Conservation (phyloP, 2,797 vertebrate genomes). For the Myripristis murdjan region DNA sequence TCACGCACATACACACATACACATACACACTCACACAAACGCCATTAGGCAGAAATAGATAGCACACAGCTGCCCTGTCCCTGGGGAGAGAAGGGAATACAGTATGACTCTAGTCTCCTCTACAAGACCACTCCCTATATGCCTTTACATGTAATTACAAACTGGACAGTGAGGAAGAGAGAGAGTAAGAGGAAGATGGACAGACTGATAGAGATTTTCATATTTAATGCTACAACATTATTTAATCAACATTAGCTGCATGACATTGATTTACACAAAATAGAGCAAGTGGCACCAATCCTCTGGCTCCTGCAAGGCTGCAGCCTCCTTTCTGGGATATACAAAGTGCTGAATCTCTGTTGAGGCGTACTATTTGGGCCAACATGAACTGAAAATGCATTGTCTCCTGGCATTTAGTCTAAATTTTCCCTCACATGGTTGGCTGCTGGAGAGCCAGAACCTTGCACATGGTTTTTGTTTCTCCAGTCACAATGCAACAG, state of each 20-base stretch:
- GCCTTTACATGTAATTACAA: constrained; percentile 15
- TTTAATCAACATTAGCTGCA: neutral
- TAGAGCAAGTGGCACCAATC: neutral
- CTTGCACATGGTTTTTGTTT: constrained; percentile 48
- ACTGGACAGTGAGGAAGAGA: constrained; percentile 4
- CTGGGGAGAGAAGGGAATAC: constrained; percentile 36
- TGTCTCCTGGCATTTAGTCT: constrained; percentile 53
- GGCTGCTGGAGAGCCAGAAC: constrained; percentile 49
- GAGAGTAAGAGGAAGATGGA: neutral
- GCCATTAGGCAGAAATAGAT: constrained; percentile 59
- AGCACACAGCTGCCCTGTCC: constrained; percentile 63
- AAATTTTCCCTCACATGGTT: constrained; percentile 49
- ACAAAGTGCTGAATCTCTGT: constrained; percentile 50
- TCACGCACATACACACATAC: constrained; percentile 20
- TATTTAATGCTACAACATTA: neutral
- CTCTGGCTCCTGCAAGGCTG: constrained; percentile 23
- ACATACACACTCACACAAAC: constrained; percentile 23
- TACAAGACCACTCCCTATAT: constrained; percentile 26
- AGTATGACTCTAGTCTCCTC: constrained; percentile 17
- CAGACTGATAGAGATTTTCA: neutral
- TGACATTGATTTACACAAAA: neutral
- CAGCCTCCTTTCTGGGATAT: constrained; percentile 33
- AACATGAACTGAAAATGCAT: constrained; percentile 63
- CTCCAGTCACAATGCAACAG: constrained; percentile 48
- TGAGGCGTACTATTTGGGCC: constrained; percentile 44